Base-by-base conservation (phyloP, 2,113 vertebrate genomes). In the Ciconia boyciana region DNA sequence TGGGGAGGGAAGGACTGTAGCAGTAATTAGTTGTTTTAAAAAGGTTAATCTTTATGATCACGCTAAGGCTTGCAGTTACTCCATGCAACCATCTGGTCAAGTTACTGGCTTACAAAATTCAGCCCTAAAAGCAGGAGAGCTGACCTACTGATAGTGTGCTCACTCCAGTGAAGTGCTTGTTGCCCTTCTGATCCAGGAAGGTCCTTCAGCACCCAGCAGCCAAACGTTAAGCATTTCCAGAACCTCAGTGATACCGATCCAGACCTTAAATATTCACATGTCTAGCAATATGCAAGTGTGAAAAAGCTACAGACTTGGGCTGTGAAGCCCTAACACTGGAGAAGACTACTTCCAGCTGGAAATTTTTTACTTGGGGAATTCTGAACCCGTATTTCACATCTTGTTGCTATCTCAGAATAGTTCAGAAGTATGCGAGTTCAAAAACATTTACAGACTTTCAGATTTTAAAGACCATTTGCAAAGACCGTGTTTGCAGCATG, bases 181-280 rank as follows among this genome's bases (percentile, higher is more conserved):
- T 28, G 79, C 52, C 28, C 5, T 34, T 19, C 44, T 6, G 0
- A 25, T 1, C 57, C 75, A 17, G 28, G 31, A 13, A 62, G 16
- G 16, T 21, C 81, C 55, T 18, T 5, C 49, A n/a, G 54, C 61
- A 22, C 34, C 60, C 32, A 10, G 2, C 43, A 25, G 11, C 0
- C 12, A 13, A 15, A 11, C 0, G 5, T 8, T 0, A 3, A 31
- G 16, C 4, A 2, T 5, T 7, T 3, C 58, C 92, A 89, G 41
- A 16, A 19, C 24, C 60, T 25, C 58, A 4, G 25, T 1, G 51
- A 8, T 2, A 2, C 57, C 1, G 4, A 75, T 2, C 39, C 54
- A 11, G 66, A 4, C 1, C 0, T 5, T 5, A 6, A 39, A 11
- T 1, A 6, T 25, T 7, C 48, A 2, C 4, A 0, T 2, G 6